Conservation (phyloP, 2,113 vertebrate genomes). For the Percopsis transmontana region DNA sequence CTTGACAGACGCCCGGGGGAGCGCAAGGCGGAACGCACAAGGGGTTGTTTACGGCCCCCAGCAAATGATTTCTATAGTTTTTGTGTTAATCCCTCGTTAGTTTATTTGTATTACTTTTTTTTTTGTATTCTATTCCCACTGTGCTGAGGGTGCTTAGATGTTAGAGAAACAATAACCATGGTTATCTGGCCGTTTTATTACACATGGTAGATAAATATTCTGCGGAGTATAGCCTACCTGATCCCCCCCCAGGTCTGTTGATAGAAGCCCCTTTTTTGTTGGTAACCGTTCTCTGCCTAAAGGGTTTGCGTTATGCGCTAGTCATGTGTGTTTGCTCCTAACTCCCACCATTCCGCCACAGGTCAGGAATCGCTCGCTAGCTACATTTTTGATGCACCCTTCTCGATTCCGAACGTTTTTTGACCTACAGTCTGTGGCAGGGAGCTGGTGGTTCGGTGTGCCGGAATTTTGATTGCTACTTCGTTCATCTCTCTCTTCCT, state of each 20-base stretch:
- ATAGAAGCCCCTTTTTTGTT: too few species aligned
- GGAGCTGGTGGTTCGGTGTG: too few species aligned
- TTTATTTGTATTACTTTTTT: not conserved
- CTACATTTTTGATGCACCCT: too few species aligned
- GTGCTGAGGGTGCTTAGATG: not conserved
- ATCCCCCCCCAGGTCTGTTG: not conserved
- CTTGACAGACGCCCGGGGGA: conserved; percentile 53
- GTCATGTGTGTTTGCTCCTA: not conserved
- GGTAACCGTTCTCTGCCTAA: too few species aligned
- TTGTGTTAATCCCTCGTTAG: conserved; percentile 14
- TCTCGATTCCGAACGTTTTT: too few species aligned
- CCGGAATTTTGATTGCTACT: conserved; percentile 38
- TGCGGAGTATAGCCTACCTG: not conserved
- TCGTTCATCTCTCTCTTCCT: conserved; percentile 26
- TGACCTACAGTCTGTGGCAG: too few species aligned
- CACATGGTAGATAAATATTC: not conserved
- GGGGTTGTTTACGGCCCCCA: conserved; percentile 31
- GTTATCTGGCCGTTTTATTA: not conserved
- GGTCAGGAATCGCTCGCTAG: too few species aligned
- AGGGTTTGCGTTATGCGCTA: too few species aligned
- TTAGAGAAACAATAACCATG: not conserved
- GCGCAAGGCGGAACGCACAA: conserved; percentile 25
- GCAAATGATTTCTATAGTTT: conserved; percentile 31
- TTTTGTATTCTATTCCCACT: not conserved
- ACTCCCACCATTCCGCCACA: not conserved